phyloP scores from a whole-genome alignment of 2,797 vertebrate genomes.

The Tragopan temminckii region DNA sequence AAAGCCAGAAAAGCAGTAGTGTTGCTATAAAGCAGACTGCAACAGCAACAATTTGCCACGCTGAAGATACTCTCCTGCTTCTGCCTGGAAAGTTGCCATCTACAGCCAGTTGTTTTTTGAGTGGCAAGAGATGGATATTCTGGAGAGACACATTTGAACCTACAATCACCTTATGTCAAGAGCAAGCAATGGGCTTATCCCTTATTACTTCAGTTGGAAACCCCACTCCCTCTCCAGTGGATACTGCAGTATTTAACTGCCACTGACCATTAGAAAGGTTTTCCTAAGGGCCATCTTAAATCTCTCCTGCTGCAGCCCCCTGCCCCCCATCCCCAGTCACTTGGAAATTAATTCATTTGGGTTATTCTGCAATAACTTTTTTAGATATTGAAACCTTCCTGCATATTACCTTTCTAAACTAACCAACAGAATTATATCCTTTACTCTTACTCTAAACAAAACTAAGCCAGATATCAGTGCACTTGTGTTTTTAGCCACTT shows the following conservation, averaged over 20 bases:
- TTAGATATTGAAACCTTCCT: not conserved
- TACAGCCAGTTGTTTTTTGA: not conserved
- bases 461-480: not conserved
- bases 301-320: not conserved
- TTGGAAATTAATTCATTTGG: not conserved
- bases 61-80: not conserved
- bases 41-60: not conserved
- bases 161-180: not conserved
- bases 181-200: not conserved
- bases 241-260: not conserved
- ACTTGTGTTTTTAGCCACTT: not conserved
- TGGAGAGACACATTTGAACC: not conserved
- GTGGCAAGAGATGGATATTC: not conserved
- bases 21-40: not conserved
- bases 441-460: not conserved
- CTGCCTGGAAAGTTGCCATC: not conserved
- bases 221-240: not conserved
- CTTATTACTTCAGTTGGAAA: not conserved
- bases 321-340: not conserved
- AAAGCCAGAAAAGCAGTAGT: accelerated
- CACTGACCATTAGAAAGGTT: not conserved
- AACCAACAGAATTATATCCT: not conserved
- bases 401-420: not conserved
- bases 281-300: not conserved
- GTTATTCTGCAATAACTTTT: not conserved